Evolutionary conservation across 2,113 vertebrate species (phyloP), one percentile per base, ranked within the genome.

Genomic region (Abramis brama): DNA sequence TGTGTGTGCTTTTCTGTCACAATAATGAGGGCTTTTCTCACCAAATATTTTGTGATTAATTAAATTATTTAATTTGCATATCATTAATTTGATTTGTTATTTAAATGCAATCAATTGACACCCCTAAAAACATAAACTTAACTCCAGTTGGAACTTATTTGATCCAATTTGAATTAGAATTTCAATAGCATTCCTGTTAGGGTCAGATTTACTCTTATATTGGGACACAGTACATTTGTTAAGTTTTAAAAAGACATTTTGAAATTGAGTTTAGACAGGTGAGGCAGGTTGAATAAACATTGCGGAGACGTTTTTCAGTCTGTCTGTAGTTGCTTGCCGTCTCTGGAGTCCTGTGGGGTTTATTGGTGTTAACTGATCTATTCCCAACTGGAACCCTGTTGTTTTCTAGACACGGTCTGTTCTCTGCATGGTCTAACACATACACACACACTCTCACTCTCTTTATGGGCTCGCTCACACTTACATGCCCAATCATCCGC

Each of bases 231-330:
- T 5, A 39, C 9, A 33, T 25, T 7, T 17, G 17, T 45, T 70
- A 23, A 66, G 25, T 57, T 36, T 7, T 19, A 25, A 43, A 45
- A 73, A 33, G 5, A 75, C 36, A 50, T 71, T 36, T 71, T 50
- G 2, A 43, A 95, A 97, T 96, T 96, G 90, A 97, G 90, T 77
- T 50, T 64, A 55, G 66, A 83, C 81, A 68, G 75, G 77, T 36
- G n/a, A 17, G 23, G 25, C 82, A 86, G 76, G 70, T 64, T 85
- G 82, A 82, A 73, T 59, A 86, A 86, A 89, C 85, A 17, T 39
- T 50, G 27, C 5, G 1, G 82, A 89, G 82, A 82, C 71, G 7
- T 71, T 66, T 81, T 27, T 21, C 19, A 6, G 59, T 75, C 36
- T 45, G 66, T 80, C 43, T 85, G 55, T 8, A 23, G 45, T 64